These are phyloP conservation scores for Phenganax marumi DNA, from an alignment of 92 coral and sea anemone species.

Conservation along the genomic window DNA sequence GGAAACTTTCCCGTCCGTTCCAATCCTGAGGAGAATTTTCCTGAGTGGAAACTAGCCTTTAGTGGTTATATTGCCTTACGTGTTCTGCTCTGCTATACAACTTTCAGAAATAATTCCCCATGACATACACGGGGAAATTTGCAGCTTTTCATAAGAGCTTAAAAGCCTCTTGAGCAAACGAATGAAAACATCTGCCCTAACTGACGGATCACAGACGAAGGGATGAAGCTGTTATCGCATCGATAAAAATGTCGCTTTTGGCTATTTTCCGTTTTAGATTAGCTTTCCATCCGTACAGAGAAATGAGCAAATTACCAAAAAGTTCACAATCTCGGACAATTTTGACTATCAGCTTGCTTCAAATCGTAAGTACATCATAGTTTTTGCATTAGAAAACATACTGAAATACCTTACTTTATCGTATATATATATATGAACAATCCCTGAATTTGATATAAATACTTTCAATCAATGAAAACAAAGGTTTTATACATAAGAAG, in stretches of 20 bases:
- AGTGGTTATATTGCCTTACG: too few species aligned
- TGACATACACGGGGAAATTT: too few species aligned
- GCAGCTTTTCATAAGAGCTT: too few species aligned
- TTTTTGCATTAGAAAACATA: background rate
- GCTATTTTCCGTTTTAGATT: background rate
- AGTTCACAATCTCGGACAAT: background rate
- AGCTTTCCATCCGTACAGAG: background rate
- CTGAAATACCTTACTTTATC: background rate
- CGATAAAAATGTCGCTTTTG: too few species aligned
- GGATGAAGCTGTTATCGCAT: background rate
- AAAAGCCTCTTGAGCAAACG: background rate
- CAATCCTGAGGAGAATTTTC: too few species aligned
- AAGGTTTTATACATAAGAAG: too few species aligned
- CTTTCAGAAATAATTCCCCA: too few species aligned
- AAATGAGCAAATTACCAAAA: constrained; percentile 7
- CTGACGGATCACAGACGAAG: background rate
- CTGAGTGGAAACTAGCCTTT: too few species aligned
- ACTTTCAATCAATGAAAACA: too few species aligned
- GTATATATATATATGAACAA: background rate
- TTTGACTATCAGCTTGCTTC: constrained; percentile 20
- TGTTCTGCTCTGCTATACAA: too few species aligned
- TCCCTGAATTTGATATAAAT: too few species aligned
- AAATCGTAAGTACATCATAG: constrained; percentile 14
- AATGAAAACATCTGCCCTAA: constrained; percentile 1
- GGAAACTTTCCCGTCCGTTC: too few species aligned